phyloP scores from a whole-genome alignment of 1,140 invertebrate species.

The Diuraphis noxia region DNA sequence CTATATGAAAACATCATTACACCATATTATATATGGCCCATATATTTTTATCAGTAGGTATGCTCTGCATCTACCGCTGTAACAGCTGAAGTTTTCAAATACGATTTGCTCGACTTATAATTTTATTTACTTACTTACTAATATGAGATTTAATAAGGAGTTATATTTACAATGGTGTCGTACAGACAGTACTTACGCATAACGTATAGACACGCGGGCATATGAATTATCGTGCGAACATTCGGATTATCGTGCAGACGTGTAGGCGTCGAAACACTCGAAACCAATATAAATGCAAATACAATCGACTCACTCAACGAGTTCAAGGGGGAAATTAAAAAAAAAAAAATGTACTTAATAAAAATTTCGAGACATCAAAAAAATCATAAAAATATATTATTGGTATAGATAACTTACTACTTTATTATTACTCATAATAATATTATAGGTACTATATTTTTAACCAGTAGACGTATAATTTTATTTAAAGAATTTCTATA shows the following conservation, averaged over 20 bases:
- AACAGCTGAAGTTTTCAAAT: background rate
- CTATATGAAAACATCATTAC: too few species aligned
- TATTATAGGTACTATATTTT: background rate
- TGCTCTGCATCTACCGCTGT: background rate
- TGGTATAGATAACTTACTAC: too few species aligned
- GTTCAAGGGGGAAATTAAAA: background rate
- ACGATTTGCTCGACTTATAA: background rate
- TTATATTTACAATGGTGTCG: background rate
- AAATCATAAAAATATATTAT: too few species aligned
- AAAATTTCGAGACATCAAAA: background rate
- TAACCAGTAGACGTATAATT: background rate
- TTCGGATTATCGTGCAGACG: background rate
- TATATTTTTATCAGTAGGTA: too few species aligned
- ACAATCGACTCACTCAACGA: background rate
- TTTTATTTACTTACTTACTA: background rate
- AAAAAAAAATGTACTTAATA: background rate
- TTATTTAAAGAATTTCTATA: too few species aligned
- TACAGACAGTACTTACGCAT: background rate
- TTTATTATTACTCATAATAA: background rate
- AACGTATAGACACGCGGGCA: background rate
- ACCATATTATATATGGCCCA: background rate
- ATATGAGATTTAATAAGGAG: background rate
- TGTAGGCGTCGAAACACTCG: background rate
- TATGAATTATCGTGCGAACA: background rate
- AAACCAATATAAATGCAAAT: constrained; percentile 19